Conservation (phyloP, 2,888 invertebrate genomes). For the Tribolium freemani region DNA sequence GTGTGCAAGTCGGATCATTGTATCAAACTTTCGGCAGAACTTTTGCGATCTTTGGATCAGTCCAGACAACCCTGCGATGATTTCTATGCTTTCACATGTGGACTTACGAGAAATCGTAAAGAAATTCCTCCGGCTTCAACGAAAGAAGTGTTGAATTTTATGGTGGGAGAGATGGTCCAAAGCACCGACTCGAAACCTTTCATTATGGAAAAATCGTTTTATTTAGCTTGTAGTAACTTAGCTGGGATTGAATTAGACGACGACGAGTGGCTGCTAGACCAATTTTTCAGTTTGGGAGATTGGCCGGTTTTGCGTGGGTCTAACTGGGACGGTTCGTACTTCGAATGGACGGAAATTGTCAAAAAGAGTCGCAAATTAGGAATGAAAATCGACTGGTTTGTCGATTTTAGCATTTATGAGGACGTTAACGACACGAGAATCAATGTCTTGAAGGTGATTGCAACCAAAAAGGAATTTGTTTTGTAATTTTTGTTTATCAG, state of each 20-base stretch:
- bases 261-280: constrained; percentile 33
- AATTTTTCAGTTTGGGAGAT: constrained; percentile 46
- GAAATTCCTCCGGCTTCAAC: not conserved
- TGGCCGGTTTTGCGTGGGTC: constrained; percentile 54
- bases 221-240: constrained; percentile 38
- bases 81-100: constrained; percentile 81
- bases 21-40: constrained; percentile 32
- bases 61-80: constrained; percentile 79
- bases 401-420: constrained; percentile 36
- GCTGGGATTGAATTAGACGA: constrained; percentile 34
- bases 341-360: constrained; percentile 48
- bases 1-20: constrained; percentile 33
- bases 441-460: constrained; percentile 21
- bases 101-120: constrained; percentile 27
- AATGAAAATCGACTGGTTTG: constrained; percentile 51
- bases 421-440: constrained; percentile 24
- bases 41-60: constrained; percentile 26
- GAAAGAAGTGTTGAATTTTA: constrained; percentile 22
- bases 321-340: constrained; percentile 50
- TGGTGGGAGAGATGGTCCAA: constrained; percentile 29
- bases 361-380: constrained; percentile 45
- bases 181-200: constrained; percentile 40
- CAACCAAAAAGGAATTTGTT: no score
- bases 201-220: constrained; percentile 33
- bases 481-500: not conserved